Evolutionary conservation across 2,888 invertebrate genomes (phyloP).

Genomic region (Ceraclea dissimilis): DNA sequence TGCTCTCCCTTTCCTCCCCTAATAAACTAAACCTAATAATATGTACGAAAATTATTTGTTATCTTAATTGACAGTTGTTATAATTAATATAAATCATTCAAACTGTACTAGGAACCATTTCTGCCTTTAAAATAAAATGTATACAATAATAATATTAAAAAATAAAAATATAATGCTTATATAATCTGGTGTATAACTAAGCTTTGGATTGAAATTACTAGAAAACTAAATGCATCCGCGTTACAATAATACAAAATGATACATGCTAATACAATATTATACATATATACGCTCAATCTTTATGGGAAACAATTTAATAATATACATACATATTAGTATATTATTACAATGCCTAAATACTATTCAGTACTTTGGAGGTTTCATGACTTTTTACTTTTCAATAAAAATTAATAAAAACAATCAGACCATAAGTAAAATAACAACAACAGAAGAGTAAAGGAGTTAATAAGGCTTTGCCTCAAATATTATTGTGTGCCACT

Average conservation of each 20-base stretch:
- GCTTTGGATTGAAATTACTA: conserved; percentile 50
- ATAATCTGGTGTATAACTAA: conserved; percentile 35
- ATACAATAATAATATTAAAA: conserved; percentile 29
- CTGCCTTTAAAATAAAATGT: conserved; percentile 48
- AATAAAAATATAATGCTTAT: conserved; percentile 25
- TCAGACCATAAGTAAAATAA: conserved; percentile 36
- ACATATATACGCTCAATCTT: neutral
- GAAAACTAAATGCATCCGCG: conserved; percentile 43
- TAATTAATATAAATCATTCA: conserved; percentile 35
- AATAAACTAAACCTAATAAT: too few relatives aligned
- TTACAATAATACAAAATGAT: conserved; percentile 1
- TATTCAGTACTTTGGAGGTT: conserved; percentile 47
- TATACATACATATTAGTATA: conserved; percentile 9
- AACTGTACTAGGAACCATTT: conserved; percentile 52
- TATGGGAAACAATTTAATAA: neutral
- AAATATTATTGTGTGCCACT: conserved; percentile 22
- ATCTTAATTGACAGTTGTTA: conserved; percentile 48
- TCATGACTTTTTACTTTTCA: conserved; percentile 36
- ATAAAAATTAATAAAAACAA: conserved; percentile 32
- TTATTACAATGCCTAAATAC: conserved; percentile 37
- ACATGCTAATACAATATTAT: neutral
- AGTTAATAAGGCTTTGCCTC: conserved; percentile 21
- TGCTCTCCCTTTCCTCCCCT: neutral
- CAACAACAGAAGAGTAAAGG: conserved; percentile 20
- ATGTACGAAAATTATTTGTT: too few relatives aligned